Evolutionary conservation across 2,888 invertebrate species (phyloP).

Genomic region (Lottia gigantea): DNA sequence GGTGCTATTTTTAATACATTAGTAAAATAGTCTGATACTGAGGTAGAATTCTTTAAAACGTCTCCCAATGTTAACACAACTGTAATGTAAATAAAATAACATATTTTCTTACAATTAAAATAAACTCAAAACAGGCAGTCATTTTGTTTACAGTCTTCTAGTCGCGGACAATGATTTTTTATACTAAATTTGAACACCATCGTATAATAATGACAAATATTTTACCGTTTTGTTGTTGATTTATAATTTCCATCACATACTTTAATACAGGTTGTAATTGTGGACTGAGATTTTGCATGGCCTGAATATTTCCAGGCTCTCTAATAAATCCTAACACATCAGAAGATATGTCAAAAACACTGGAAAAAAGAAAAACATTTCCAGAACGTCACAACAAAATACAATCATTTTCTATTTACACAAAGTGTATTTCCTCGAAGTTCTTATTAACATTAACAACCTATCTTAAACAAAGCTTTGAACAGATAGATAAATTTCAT

Average conservation of each 20-base stretch:
- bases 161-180: too few relatives aligned
- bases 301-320: conserved; percentile 15
- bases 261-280: conserved; percentile 18
- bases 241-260: conserved; percentile 18
- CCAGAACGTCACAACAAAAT: too few relatives aligned
- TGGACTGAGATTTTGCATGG: conserved; percentile 13
- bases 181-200: too few relatives aligned
- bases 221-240: conserved; percentile 18
- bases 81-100: conserved; percentile 24
- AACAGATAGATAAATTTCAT: too few relatives aligned
- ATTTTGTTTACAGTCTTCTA: too few relatives aligned
- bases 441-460: too few relatives aligned
- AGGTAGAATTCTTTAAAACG: conserved; percentile 25
- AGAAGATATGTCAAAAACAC: conserved; percentile 18
- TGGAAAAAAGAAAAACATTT: conserved; percentile 14
- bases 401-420: too few relatives aligned
- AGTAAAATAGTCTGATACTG: conserved; percentile 28
- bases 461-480: too few relatives aligned
- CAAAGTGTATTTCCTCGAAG: too few relatives aligned
- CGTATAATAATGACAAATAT: too few relatives aligned
- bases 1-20: conserved; percentile 33
- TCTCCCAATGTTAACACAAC: conserved; percentile 30
- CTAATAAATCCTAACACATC: conserved; percentile 21
- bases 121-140: too few relatives aligned
- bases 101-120: neutral